Conservation (phyloP, 2,888 invertebrate species). For the Automeris io region DNA sequence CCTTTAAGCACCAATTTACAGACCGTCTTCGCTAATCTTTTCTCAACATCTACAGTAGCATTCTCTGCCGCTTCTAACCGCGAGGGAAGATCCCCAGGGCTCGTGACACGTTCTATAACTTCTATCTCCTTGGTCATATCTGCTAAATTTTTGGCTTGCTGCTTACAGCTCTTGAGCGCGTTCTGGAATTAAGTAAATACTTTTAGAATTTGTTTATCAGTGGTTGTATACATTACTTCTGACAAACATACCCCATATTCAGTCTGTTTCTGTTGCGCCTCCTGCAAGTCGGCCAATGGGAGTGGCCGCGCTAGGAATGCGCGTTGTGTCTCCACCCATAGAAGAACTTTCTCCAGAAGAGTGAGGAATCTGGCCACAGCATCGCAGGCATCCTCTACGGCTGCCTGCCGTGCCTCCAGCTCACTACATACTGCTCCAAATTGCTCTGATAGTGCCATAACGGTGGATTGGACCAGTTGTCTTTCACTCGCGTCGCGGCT, state of each 20-base stretch:
- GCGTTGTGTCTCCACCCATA: constrained; percentile 90
- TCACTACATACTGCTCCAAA: constrained; percentile 85
- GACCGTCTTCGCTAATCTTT: constrained; percentile 90
- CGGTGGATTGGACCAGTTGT: constrained; percentile 84
- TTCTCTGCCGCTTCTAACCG: constrained; percentile 92
- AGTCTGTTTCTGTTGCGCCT: constrained; percentile 89
- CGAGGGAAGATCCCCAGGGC: constrained; percentile 89
- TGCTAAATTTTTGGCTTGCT: constrained; percentile 89
- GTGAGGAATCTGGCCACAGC: constrained; percentile 92
- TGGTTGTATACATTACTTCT: background rate
- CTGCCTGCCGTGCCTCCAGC: constrained; percentile 89
- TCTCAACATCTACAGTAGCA: constrained; percentile 90
- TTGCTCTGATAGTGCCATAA: constrained; percentile 86
- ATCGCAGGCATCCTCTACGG: constrained; percentile 91
- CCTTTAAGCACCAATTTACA: constrained; percentile 27
- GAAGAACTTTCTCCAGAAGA: constrained; percentile 87
- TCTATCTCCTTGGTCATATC: constrained; percentile 96
- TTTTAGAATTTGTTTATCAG: background rate
- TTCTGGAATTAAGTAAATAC: constrained; percentile 71
- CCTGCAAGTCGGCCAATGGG: constrained; percentile 85
- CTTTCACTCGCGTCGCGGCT: constrained; percentile 87
- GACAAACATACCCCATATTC: constrained; percentile 86
- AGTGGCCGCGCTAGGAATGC: constrained; percentile 87
- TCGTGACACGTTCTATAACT: constrained; percentile 88
- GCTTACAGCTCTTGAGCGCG: constrained; percentile 92